Base-by-base conservation (phyloP, 2,888 invertebrate species). In the Agrochola circellaris region DNA sequence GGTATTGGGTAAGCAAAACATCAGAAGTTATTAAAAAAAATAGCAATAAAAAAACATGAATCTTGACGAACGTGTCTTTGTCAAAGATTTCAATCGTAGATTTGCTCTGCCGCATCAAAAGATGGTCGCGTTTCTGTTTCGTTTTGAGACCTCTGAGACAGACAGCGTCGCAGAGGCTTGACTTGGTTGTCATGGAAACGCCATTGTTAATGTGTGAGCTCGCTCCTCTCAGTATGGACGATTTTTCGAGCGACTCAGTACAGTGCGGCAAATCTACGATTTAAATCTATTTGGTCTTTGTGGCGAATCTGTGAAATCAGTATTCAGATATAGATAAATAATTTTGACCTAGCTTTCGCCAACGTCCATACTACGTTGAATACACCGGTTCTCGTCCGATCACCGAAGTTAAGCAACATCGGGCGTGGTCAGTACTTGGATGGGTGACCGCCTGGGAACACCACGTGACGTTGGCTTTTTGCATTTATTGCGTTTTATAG, bases 341-440 rank as follows among this genome's bases (percentile, higher is more conserved):
- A 42, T 42, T 42, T 42, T 9, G 42, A 1, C 0, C 1, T 11
- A 0, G 0, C 0, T 8, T 0, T 38, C 1, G 90, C 89, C 90
- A 91, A 92, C 90, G 94, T 94, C 93, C 94, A 95, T 94, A 95
- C 95, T 91, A 95, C 91, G 94, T 94, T 95, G 94, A 95, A 94
- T 86, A 94, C 94, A 94, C 95, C 94, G 94, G 94, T 94, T 95
- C 95, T 95, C 95, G 94, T 95, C 95, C 94, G 95, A 95, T 95
- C 95, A 95, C 95, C 94, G 95, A 95, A 95, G 95, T 95, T 94
- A 95, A 95, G 94, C 95, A 95, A 94, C 94, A 92, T 95, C 93
- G 94, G 95, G 95, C 95, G 95, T 90, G 93, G 93, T 95, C 93
- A 95, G 95, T 95, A 95, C 95, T 95, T 95, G 94, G 95, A 95